Percentiles rank a stretch among this genome's conserved stretches.
Conservation (phyloP, 2,113 vertebrate species). For the Vidua chalybeata region DNA sequence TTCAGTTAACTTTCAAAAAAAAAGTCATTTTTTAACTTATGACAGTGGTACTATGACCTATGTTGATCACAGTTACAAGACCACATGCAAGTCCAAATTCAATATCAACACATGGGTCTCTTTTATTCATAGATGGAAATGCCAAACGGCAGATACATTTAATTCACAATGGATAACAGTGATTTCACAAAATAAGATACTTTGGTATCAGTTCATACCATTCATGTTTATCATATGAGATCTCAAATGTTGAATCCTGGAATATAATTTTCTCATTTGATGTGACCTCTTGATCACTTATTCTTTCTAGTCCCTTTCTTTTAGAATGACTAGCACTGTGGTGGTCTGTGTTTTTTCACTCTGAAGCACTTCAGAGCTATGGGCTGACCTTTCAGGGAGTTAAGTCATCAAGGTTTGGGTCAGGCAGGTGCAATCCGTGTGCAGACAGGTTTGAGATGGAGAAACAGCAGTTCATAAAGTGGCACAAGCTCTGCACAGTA, state of each 20-base stretch:
- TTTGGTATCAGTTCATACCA: not conserved
- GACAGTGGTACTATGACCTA: not conserved
- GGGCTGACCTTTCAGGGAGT: not conserved
- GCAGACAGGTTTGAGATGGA: not conserved
- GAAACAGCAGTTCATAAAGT: not conserved
- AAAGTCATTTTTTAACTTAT: not conserved
- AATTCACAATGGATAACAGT: not conserved
- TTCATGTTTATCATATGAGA: not conserved
- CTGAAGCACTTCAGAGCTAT: not conserved
- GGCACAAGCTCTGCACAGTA: not conserved
- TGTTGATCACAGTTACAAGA: not conserved
- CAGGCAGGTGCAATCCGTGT: fast-evolving
- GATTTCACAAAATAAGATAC: not conserved
- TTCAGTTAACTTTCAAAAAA: not conserved
- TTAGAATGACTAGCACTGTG: not conserved
- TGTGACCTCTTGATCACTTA: not conserved
- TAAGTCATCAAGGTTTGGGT: not conserved
- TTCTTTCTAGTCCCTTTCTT: not conserved
- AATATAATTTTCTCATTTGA: not conserved
- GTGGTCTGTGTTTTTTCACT: not conserved
- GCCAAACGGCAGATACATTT: not conserved
- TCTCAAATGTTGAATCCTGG: not conserved
- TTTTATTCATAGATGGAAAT: not conserved
- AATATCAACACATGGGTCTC: not conserved
- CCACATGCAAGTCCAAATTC: not conserved